Percentiles rank a stretch among this genome's conserved stretches.
phyloP scores from a whole-genome alignment of 2,888 invertebrate genomes.

The Nemoura dubitans region DNA sequence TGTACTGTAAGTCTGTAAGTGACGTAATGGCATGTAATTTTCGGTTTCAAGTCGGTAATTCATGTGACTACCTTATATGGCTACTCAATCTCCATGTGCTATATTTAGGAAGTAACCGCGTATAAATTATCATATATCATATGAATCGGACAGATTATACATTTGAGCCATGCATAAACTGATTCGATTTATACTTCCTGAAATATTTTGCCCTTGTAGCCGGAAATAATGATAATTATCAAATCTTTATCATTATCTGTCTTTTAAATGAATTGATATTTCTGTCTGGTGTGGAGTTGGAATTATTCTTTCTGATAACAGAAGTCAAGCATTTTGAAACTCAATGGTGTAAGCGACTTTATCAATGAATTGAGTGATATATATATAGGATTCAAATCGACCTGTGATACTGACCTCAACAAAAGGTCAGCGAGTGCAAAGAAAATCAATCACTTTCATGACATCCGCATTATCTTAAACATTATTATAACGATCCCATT shows the following conservation, averaged over 20 bases:
- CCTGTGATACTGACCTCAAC: neutral
- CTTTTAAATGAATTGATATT: neutral
- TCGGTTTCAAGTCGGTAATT: slow-evolving; percentile 23
- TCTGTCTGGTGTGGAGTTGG: neutral
- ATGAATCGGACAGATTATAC: neutral
- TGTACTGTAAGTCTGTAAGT: neutral
- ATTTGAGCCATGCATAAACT: neutral
- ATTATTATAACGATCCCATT: neutral
- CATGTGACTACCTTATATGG: slow-evolving; percentile 27
- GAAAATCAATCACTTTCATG: neutral
- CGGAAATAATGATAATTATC: neutral
- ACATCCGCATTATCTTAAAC: too few species aligned
- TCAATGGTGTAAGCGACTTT: neutral
- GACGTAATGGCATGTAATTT: slow-evolving; percentile 30
- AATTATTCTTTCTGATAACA: neutral
- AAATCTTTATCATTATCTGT: neutral
- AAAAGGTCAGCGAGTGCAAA: neutral
- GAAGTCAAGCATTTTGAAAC: neutral
- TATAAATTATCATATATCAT: neutral
- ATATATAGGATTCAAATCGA: neutral
- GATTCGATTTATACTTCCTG: neutral
- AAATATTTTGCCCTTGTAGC: neutral
- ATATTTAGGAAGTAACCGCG: slow-evolving; percentile 28
- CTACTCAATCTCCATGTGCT: slow-evolving; percentile 9
- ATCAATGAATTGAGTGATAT: neutral